Conservation (phyloP, 2,797 vertebrate species). For the Stomatorhinus walkeri region DNA sequence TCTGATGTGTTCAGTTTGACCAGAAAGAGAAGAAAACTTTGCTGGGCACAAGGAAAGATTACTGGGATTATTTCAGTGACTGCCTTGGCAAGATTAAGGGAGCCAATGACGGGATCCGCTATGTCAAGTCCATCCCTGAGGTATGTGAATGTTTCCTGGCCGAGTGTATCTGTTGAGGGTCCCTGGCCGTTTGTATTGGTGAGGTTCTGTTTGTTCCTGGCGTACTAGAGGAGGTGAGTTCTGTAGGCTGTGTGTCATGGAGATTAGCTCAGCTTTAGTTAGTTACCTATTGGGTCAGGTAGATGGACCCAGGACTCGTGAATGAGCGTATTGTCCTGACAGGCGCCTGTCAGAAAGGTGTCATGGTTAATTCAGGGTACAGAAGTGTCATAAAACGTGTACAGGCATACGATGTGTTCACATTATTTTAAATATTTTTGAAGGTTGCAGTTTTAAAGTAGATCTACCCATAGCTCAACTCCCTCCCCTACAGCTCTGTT, state of each 20-base stretch:
- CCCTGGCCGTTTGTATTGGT: neutral
- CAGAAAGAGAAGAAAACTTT: slow-evolving; percentile 89
- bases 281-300: neutral
- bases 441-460: neutral
- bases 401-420: neutral
- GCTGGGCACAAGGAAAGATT: slow-evolving; percentile 87
- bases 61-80: slow-evolving; percentile 96
- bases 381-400: neutral
- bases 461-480: neutral
- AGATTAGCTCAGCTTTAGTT: neutral
- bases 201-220: neutral
- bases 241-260: neutral
- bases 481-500: neutral
- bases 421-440: neutral
- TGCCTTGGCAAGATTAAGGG: slow-evolving; percentile 92
- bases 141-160: slow-evolving; percentile 57
- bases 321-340: neutral
- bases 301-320: neutral
- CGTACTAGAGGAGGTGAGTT: neutral
- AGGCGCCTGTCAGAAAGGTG: neutral
- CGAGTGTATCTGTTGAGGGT: neutral
- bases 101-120: slow-evolving; percentile 90
- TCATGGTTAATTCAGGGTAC: neutral
- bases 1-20: slow-evolving; percentile 71
- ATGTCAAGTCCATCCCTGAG: slow-evolving; percentile 90